A percentile compares a stretch with the other conserved stretches of the same genome.
Conservation (phyloP, 2,113 vertebrate genomes). For the Leucosticte australis region DNA sequence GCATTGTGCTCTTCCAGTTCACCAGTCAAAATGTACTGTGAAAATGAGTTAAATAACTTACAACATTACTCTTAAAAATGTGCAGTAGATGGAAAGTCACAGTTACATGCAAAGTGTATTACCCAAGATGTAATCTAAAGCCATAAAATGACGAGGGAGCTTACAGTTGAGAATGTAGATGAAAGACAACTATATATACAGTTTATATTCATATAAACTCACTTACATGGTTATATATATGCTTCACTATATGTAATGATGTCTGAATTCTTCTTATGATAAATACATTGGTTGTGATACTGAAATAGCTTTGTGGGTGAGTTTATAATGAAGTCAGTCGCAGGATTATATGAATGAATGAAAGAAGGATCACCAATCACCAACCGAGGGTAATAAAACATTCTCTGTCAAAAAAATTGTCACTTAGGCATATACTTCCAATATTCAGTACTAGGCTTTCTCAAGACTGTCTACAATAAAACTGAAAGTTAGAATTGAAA, state of each 20-base stretch:
- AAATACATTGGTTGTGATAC: background rate
- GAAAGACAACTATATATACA: background rate
- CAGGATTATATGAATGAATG: background rate
- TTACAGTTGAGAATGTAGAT: background rate
- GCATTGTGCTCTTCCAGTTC: background rate
- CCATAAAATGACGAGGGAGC: background rate
- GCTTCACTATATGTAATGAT: background rate
- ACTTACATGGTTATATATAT: background rate
- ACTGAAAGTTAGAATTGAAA: background rate
- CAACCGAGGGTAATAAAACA: background rate
- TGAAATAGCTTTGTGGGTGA: background rate
- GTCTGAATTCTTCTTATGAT: background rate
- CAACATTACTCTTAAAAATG: background rate
- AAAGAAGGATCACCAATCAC: background rate
- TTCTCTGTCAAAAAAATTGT: background rate
- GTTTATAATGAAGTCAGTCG: background rate
- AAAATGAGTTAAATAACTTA: background rate
- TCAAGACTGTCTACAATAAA: background rate
- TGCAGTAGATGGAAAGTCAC: background rate
- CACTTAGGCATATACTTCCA: background rate
- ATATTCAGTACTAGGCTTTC: background rate
- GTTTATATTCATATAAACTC: background rate
- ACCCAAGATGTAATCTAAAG: background rate
- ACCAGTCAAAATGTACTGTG: background rate
- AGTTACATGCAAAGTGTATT: background rate